Base-by-base conservation (phyloP, 2,797 vertebrate genomes). In the Tarsius wallacei region DNA sequence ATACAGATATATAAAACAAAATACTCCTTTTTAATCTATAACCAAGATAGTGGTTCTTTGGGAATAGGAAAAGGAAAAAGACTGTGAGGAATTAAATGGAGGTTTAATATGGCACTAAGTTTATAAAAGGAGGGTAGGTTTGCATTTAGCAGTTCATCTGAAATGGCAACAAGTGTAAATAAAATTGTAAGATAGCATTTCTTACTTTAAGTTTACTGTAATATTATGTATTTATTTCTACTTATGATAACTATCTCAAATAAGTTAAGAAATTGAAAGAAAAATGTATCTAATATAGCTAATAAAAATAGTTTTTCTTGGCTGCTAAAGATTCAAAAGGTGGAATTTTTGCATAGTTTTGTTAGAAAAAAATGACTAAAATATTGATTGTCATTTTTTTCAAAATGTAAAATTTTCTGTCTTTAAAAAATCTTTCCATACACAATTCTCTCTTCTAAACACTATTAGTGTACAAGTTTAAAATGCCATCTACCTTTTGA, bases 391-490 rank as follows among this genome's bases (percentile, higher is more conserved):
- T 57, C 8, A 73, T 14, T 78, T 91, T 13, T 83, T 57, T 22
- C n/a, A 86, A 96, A 77, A 55, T 13, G 71, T 73, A 90, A 57
- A 86, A 77, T 71, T n/a, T 28, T 4, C 0, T 28, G 7, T 19
- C 16, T 63, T 87, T 86, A 63, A 76, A 89, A 74, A 63, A 71
- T 66, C 77, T 81, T 97, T 55, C 61, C 3, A 77, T 93, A 93
- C 26, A 76, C n/a, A 61, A 7, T 89, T 2, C 24, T 59, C 4
- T 90, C 73, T 96, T 93, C 81, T 0, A 0, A 73, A 28, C 12
- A 66, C 94, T 93, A 87, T 98, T 96, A 97, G 92, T 87, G 83
- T 49, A 33, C 33, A 90, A n/a, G 1, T 1, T 10, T 89, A 42
- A 92, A 90, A 97, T 11, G 0, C 93, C 59, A 93, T 15, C 36